Evolutionary conservation across 2,113 vertebrate genomes (phyloP).

Genomic region (Egretta garzetta): DNA sequence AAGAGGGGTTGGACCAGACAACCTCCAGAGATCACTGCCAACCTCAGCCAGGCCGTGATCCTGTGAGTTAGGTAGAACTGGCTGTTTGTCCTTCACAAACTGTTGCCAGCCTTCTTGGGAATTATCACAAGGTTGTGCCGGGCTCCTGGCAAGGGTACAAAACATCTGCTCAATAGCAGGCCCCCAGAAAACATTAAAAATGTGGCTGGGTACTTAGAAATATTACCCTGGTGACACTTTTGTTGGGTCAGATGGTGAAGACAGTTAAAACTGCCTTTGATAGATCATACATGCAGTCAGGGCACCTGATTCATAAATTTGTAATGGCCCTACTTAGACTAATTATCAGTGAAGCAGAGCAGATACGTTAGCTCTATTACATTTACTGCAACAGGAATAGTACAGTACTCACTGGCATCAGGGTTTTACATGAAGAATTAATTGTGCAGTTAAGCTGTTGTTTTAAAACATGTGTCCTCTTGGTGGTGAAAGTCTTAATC

Average conservation of each 20-base stretch:
- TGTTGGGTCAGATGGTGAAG: neutral
- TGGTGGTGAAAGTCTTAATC: neutral
- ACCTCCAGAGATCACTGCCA: neutral
- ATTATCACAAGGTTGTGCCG: neutral
- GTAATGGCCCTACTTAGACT: neutral
- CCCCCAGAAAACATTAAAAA: neutral
- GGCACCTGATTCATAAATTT: neutral
- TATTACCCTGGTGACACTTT: neutral
- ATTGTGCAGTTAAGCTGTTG: neutral
- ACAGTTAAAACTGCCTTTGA: neutral
- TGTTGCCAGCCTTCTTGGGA: neutral
- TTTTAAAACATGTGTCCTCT: neutral
- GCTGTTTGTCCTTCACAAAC: neutral
- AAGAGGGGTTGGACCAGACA: neutral
- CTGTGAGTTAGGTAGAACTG: neutral
- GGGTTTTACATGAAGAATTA: neutral
- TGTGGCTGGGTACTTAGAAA: neutral
- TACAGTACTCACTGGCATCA: neutral
- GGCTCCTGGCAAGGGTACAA: neutral
- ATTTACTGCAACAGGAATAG: neutral
- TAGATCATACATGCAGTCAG: neutral
- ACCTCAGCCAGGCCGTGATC: neutral
- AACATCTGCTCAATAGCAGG: neutral
- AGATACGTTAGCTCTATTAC: neutral
- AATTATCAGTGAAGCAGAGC: neutral